These are phyloP conservation scores for Machimus rusticus DNA, from an alignment of 2,888 invertebrate genomes.

Conservation along the genomic window DNA sequence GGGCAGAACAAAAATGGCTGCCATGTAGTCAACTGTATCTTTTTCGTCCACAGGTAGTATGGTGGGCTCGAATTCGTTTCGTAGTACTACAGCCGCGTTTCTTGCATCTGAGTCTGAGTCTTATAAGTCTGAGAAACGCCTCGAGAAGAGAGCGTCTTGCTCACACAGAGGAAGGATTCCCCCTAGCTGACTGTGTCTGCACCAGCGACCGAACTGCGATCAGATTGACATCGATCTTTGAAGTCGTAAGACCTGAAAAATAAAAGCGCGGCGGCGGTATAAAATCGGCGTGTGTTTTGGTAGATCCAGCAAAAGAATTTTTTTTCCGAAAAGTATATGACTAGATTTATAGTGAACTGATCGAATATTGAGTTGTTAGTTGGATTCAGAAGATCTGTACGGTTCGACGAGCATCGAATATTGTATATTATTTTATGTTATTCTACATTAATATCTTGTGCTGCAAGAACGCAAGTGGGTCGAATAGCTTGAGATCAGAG, in stretches of 20 bases:
- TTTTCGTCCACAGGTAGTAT: neutral
- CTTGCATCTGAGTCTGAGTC: neutral
- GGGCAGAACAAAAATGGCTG: slow-evolving; percentile 25
- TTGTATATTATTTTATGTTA: neutral
- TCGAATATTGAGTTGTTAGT: neutral
- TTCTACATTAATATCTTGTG: neutral
- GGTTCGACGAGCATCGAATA: neutral
- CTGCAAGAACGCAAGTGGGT: slow-evolving; percentile 6
- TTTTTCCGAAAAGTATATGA: neutral
- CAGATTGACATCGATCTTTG: slow-evolving; percentile 52
- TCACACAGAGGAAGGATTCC: slow-evolving; percentile 1
- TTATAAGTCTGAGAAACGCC: neutral
- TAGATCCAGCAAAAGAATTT: neutral
- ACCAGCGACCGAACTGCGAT: slow-evolving; percentile 23
- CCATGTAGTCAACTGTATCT: neutral
- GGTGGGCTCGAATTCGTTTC: neutral
- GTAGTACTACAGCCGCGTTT: neutral
- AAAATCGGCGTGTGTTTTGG: neutral
- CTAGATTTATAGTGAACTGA: neutral
- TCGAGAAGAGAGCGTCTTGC: neutral
- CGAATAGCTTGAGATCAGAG: neutral
- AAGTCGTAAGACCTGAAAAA: slow-evolving; percentile 23
- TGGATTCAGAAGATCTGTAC: neutral
- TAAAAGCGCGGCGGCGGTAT: neutral
- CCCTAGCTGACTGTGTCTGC: slow-evolving; percentile 3